These are phyloP conservation scores for Caradrina kadenii DNA, from an alignment of 2,888 invertebrate genomes.

Conservation along the genomic window DNA sequence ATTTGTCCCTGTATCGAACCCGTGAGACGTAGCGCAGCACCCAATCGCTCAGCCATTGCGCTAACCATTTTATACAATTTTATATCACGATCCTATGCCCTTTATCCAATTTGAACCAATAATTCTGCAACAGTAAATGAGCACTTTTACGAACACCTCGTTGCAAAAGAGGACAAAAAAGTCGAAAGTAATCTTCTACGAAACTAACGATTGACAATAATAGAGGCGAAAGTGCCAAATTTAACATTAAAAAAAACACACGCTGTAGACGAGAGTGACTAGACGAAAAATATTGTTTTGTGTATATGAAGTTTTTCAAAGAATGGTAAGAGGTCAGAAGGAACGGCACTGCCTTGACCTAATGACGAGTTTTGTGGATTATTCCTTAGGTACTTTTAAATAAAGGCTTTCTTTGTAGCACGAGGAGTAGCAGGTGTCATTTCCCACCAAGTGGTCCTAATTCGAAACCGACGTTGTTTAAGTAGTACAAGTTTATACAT, in stretches of 20 bases:
- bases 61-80: too few species aligned
- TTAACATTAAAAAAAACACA: constrained; percentile 10
- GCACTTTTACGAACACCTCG: too few species aligned
- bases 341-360: constrained; percentile 70
- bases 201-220: constrained; percentile 2
- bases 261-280: constrained; percentile 57
- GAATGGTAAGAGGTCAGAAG: constrained; percentile 62
- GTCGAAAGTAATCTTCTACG: not conserved
- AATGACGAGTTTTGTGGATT: constrained; percentile 57
- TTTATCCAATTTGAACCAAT: too few species aligned
- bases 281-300: constrained; percentile 57
- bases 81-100: too few species aligned
- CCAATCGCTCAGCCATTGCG: too few species aligned
- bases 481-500: not conserved
- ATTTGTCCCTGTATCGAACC: too few species aligned
- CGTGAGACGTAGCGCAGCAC: too few species aligned
- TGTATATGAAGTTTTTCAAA: constrained; percentile 55
- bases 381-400: constrained; percentile 22
- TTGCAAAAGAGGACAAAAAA: not conserved
- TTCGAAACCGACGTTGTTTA: not conserved
- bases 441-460: constrained; percentile 23
- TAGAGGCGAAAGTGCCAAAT: not conserved
- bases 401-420: constrained; percentile 1
- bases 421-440: constrained; percentile 24
- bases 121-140: too few species aligned